Base-by-base conservation (phyloP, 2,113 vertebrate genomes). In the Irena cyanogastra region DNA sequence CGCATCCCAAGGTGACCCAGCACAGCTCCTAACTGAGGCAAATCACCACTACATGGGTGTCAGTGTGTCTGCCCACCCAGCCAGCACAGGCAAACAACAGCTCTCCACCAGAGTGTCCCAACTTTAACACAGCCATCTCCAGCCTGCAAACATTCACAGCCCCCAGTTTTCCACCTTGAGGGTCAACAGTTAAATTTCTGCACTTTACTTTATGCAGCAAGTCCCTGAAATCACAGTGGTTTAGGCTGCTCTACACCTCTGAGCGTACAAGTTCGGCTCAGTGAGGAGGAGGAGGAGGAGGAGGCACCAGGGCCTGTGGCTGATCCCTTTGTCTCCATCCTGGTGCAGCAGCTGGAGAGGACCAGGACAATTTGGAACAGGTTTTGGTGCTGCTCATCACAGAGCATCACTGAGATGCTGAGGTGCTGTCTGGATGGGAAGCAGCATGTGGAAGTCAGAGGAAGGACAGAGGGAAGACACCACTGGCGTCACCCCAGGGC, bases 1-100 rank as follows among this genome's bases (percentile, higher is more conserved):
- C 19, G 16, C 60, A 39, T 50, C 74, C 66, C 89, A 94, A 94
- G 92, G 95, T 90, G 78, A 84, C 61, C 20, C 1, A 11, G 83
- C 70, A 30, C 10, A 2, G 86, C 75, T 75, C 49, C 44, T 42
- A 21, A 79, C 2, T 35, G 84, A 82, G 84, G 56, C 33, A 63
- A 75, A 71, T 59, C 14, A 2, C 74, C 74, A 16, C 7, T 1
- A 18, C 74, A 66, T 2, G 33, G 4, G 3, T 30, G 56, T 30
- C 68, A 7, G 19, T 0, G 42, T 9, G 42, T n/a, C 13, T 68
- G 84, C 70, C 49, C 82, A 44, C 70, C 59, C 78, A n/a, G 52
- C 50, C 63, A 4, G 37, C 17, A 2, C 56, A 20, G 69, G 59
- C 35, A 30, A 76, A 54, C 3, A 2, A 5, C 30, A n/a, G 5